These are phyloP conservation scores for Takifugu rubripes DNA, from an alignment of 2,797 vertebrate species.

Conservation along the genomic window DNA sequence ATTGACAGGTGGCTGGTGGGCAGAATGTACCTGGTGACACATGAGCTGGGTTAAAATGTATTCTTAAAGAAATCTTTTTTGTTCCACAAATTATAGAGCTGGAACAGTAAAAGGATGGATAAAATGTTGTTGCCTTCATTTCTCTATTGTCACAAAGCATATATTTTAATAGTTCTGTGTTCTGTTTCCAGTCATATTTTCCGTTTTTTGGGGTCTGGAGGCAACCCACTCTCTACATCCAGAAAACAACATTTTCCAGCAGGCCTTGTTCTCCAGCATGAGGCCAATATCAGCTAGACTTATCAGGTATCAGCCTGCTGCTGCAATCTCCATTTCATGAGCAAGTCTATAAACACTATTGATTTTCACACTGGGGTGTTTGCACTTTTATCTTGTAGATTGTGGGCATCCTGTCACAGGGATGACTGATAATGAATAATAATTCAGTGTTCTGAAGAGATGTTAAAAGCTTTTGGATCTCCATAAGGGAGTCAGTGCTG, in stretches of 20 bases:
- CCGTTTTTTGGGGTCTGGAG: too few relatives aligned
- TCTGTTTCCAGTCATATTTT: too few relatives aligned
- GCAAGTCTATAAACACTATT: slow-evolving; percentile 72
- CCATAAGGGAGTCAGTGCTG: slow-evolving; percentile 14
- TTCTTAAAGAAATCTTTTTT: background rate
- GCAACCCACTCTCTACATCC: slow-evolving; percentile 5
- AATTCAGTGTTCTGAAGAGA: slow-evolving; percentile 38
- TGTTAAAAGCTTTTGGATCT: slow-evolving; percentile 23
- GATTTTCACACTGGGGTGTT: slow-evolving; percentile 65
- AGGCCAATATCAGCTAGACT: slow-evolving; percentile 53
- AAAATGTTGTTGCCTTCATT: too few relatives aligned
- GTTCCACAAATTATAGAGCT: too few relatives aligned
- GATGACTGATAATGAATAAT: slow-evolving; percentile 64
- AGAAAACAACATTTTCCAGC: slow-evolving; percentile 42
- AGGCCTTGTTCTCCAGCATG: slow-evolving; percentile 27
- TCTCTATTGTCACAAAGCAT: too few relatives aligned
- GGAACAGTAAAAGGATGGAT: too few relatives aligned
- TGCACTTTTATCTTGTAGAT: slow-evolving; percentile 52
- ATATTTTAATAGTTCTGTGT: too few relatives aligned
- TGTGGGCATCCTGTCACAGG: slow-evolving; percentile 44
- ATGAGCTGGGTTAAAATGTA: slow-evolving; percentile 14
- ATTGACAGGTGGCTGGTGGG: slow-evolving; percentile 13
- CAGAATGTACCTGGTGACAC: slow-evolving; percentile 20
- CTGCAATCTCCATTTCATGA: slow-evolving; percentile 70
- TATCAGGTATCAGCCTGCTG: slow-evolving; percentile 54